Evolutionary conservation across 2,113 vertebrate species (phyloP).

Genomic region (Silurus meridionalis): DNA sequence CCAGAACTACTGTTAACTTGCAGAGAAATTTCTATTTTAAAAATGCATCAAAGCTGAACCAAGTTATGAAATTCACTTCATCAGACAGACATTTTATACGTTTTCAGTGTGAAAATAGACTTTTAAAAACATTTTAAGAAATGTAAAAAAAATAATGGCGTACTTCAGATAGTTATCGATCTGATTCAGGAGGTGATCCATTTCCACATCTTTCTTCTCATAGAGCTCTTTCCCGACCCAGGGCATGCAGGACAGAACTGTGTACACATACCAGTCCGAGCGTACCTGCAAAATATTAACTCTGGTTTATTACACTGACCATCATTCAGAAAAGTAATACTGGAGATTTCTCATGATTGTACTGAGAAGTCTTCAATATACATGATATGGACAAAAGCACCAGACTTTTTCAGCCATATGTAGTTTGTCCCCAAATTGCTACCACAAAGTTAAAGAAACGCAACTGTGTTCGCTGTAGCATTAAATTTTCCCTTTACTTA

Average conservation of each 20-base stretch:
- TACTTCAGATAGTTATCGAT: conserved; percentile 95
- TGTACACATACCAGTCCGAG: conserved; percentile 94
- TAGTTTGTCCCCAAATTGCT: too few species aligned
- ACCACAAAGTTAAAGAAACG: too few species aligned
- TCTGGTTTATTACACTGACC: background rate
- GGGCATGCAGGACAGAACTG: conserved; percentile 90
- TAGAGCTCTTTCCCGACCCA: conserved; percentile 98
- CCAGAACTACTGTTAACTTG: too few species aligned
- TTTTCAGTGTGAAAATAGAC: background rate
- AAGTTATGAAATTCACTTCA: background rate
- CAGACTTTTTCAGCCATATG: too few species aligned
- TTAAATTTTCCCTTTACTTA: too few species aligned
- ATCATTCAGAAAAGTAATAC: background rate
- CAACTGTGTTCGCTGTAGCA: too few species aligned
- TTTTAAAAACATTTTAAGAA: background rate
- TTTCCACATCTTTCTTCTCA: conserved; percentile 98
- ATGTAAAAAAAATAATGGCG: conserved; percentile 41
- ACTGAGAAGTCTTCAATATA: background rate
- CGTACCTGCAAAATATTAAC: conserved; percentile 78
- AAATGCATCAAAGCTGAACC: background rate
- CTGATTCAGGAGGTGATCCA: conserved; percentile 91
- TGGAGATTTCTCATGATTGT: background rate
- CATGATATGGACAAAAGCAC: too few species aligned
- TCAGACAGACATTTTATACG: background rate
- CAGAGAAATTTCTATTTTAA: too few species aligned